These are phyloP conservation scores for Pseudonaja textilis DNA, from an alignment of 2,113 vertebrate genomes.

Conservation along the genomic window DNA sequence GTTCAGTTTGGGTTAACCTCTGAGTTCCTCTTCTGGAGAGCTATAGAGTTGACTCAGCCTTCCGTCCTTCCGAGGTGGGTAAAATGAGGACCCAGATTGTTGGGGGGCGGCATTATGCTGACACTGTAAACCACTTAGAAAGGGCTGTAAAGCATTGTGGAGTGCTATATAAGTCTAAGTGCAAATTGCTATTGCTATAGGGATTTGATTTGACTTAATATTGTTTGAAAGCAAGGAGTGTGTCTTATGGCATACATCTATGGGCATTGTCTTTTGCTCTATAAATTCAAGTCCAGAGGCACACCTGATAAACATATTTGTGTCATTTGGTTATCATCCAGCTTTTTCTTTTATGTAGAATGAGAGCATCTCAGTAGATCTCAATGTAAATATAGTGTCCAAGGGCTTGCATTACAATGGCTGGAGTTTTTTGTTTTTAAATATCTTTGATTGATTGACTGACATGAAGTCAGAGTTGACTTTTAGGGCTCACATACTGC, in stretches of 20 bases:
- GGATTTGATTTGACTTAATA: neutral
- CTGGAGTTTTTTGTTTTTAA: neutral
- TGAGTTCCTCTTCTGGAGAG: neutral
- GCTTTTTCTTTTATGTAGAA: neutral
- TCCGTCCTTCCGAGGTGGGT: too few relatives aligned
- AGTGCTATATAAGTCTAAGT: too few relatives aligned
- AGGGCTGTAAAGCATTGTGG: too few relatives aligned
- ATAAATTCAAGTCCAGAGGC: neutral
- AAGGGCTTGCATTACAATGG: neutral
- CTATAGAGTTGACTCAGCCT: too few relatives aligned
- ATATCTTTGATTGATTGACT: neutral
- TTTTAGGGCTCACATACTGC: neutral
- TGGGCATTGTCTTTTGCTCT: neutral
- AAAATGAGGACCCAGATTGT: too few relatives aligned
- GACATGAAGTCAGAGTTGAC: neutral
- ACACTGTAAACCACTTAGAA: too few relatives aligned
- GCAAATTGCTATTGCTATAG: neutral
- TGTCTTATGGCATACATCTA: neutral
- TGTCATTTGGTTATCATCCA: neutral
- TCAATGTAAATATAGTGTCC: neutral
- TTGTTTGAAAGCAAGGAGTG: neutral
- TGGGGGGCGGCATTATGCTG: too few relatives aligned
- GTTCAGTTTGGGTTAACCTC: neutral
- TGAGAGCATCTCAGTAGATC: neutral
- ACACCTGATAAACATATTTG: neutral